Conservation (phyloP, 1,140 invertebrate species). For the Parasteatoda tepidariorum region DNA sequence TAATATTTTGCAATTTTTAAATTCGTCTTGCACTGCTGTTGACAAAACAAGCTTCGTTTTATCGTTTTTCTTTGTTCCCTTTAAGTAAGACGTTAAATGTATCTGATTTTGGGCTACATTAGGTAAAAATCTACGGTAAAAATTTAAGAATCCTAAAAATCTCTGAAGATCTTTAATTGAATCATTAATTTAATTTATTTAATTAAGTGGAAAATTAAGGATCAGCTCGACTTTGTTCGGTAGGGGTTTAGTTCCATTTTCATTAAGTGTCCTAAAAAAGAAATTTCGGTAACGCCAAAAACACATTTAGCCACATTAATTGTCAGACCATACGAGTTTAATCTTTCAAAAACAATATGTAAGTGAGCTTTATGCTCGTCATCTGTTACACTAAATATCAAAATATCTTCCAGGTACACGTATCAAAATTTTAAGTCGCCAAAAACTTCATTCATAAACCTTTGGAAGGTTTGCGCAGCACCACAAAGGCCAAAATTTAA, state of each 20-base stretch:
- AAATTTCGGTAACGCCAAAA: conserved; percentile 14
- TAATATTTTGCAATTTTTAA: conserved; percentile 66
- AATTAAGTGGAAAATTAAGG: too few relatives aligned
- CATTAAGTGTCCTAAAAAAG: conserved; percentile 44
- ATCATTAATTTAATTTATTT: too few relatives aligned
- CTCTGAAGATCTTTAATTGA: too few relatives aligned
- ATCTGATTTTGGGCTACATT: too few relatives aligned
- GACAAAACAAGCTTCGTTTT: not conserved
- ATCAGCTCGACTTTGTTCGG: too few relatives aligned
- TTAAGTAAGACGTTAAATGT: too few relatives aligned
- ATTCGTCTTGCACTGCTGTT: conserved; percentile 60
- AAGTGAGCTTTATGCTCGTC: conserved; percentile 64
- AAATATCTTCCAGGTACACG: not conserved
- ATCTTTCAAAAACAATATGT: conserved; percentile 65
- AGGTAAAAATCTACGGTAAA: too few relatives aligned
- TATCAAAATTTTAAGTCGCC: not conserved
- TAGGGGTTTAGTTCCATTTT: conserved; percentile 34
- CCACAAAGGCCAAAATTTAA: too few relatives aligned
- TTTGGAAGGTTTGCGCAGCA: too few relatives aligned
- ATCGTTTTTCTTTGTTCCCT: conserved; percentile 64
- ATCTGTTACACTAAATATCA: not conserved
- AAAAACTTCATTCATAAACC: too few relatives aligned
- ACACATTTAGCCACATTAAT: conserved; percentile 63
- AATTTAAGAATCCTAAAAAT: conserved; percentile 67
- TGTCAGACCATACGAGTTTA: conserved; percentile 65